Conservation (phyloP, 2,797 vertebrate genomes). For the Sarcoramphus papa region DNA sequence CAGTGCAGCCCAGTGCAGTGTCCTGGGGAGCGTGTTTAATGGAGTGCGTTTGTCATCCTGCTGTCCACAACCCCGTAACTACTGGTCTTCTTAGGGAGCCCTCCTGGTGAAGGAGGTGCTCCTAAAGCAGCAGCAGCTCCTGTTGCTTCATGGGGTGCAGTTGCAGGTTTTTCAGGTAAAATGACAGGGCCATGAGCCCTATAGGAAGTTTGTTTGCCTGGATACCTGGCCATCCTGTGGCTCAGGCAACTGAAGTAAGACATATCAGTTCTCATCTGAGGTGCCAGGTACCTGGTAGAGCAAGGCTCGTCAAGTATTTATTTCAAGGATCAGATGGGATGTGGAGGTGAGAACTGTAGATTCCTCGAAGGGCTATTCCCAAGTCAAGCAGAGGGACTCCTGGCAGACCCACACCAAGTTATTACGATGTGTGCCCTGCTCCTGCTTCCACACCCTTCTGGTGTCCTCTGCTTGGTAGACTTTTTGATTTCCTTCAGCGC, state of each 20-base stretch:
- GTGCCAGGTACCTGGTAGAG: not conserved
- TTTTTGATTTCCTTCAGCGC: not conserved
- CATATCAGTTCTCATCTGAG: not conserved
- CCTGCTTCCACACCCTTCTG: not conserved
- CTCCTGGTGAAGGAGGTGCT: not conserved
- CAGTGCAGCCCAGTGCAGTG: not conserved
- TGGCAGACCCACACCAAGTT: not conserved
- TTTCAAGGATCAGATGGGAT: not conserved
- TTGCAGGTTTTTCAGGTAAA: not conserved
- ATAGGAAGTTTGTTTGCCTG: not conserved
- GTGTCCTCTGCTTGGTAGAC: not conserved
- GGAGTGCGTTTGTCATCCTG: not conserved
- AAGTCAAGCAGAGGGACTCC: not conserved
- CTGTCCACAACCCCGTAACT: not conserved
- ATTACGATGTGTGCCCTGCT: accelerated
- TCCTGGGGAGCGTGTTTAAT: not conserved
- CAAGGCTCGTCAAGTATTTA: not conserved
- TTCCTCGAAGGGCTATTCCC: not conserved
- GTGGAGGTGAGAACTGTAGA: not conserved
- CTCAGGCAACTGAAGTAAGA: not conserved
- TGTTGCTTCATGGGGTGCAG: not conserved
- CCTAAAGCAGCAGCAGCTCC: not conserved
- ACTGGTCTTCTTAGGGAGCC: not conserved
- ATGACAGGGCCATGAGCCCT: not conserved
- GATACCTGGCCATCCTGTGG: not conserved